Conservation (phyloP, 2,888 invertebrate genomes). For the Eilema sororculum region DNA sequence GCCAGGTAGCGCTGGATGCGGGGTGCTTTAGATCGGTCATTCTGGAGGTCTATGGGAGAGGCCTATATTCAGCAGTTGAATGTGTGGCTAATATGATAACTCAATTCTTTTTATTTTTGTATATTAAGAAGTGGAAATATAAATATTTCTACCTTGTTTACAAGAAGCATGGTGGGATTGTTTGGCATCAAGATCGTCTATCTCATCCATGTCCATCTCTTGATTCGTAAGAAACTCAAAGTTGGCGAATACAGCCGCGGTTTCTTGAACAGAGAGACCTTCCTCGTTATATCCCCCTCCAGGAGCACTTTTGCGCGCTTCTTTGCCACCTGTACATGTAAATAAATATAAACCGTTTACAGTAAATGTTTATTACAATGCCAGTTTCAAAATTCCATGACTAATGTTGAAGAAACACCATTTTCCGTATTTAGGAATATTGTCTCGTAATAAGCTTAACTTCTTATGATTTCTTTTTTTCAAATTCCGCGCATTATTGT, state of each 20-base stretch:
- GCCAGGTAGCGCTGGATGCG: no score
- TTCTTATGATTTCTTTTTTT: no score
- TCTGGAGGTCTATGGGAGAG: no score
- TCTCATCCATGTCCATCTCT: conserved; percentile 96
- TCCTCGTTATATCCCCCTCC: conserved; percentile 79
- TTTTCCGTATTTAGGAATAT: background rate
- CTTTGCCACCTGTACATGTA: conserved; percentile 64
- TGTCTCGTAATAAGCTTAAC: background rate
- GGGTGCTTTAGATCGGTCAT: no score
- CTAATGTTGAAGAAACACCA: background rate
- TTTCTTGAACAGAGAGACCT: conserved; percentile 85
- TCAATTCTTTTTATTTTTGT: no score
- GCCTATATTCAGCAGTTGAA: no score
- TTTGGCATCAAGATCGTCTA: conserved; percentile 91
- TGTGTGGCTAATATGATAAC: no score
- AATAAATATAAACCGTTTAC: background rate
- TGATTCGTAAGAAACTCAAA: conserved; percentile 96
- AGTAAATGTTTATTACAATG: background rate
- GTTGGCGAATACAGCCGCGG: conserved; percentile 98
- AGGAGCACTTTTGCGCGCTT: conserved; percentile 72
- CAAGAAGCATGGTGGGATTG: conserved; percentile 76
- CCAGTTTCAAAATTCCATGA: background rate
- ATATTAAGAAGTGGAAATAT: background rate
- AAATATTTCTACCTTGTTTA: conserved; percentile 71
- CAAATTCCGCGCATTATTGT: no score